Evolutionary conservation across 2,113 vertebrate species (phyloP), one percentile per base, ranked within the genome.

Genomic region (Platysteira castanea): DNA sequence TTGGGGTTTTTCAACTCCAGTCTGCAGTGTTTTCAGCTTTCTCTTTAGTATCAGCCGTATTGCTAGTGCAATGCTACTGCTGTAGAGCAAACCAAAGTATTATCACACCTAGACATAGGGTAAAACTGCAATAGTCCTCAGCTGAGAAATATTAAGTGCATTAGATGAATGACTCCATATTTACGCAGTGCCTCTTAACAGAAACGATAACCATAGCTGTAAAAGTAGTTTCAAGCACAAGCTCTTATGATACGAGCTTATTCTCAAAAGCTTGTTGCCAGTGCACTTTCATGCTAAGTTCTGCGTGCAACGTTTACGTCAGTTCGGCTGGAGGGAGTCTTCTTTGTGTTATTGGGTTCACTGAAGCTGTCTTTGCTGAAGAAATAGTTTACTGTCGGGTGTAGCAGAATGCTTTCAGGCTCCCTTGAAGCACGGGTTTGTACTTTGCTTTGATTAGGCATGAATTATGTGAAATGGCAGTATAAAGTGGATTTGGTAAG

Each of bases 81-180:
- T 80, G 57, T 84, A 91, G 96, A 98, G 96, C 90, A 96, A 97
- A 95, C 96, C 96, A 95, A 96, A 97, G 97, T 95, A 94, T 96
- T 96, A 77, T 42, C n/a, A 78, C 96, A 76, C 91, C 87, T 94
- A 92, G 92, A 67, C 54, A 63, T 93, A 96, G 87, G 90, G 79
- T 61, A 94, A 96, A 89, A 87, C 77, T 63, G 57, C 57, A 87
- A 54, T 93, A 94, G 95, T 84, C 87, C 91, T 97, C 74, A 89
- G 85, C 78, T 78, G 90, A 94, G 86, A 95, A 93, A 93, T 93
- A 65, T 64, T 88, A 93, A 96, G 96, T 95, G 95, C 89, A 52
- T 95, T 95, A 94, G 92, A 78, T 42, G 16, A 94, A 59, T 84
- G 83, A 95, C 80, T 96, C 87, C 86, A 6, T 90, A 68, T 81